Percentiles rank a stretch among this genome's conserved stretches.
Evolutionary conservation across 2,888 invertebrate genomes (phyloP).

Genomic region (Poecilobothrus nobilitatus): DNA sequence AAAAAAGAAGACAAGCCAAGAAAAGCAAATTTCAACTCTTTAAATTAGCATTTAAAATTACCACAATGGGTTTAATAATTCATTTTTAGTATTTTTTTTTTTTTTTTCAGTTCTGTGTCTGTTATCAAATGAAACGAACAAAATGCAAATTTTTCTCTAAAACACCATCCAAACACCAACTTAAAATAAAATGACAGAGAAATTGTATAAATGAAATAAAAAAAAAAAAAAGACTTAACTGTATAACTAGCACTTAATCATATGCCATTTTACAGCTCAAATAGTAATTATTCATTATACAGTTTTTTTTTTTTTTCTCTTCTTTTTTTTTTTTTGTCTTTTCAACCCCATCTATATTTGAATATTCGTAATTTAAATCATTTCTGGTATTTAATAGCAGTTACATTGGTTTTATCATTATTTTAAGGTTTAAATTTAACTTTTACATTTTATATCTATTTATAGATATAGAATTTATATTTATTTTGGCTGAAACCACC

Average conservation of each 20-base stretch:
- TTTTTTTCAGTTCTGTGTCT: too few relatives aligned
- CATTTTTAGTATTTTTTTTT: not conserved
- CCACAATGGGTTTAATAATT: not conserved
- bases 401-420: too few relatives aligned
- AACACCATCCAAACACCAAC: not conserved
- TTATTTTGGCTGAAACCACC: too few relatives aligned
- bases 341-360: not conserved
- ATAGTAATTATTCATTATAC: not conserved
- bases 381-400: not conserved
- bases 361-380: not conserved
- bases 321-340: not conserved
- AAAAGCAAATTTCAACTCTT: not conserved
- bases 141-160: too few relatives aligned
- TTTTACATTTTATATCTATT: too few relatives aligned
- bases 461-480: too few relatives aligned
- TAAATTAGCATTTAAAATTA: not conserved
- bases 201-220: not conserved
- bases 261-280: conserved; percentile 1
- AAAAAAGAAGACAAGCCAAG: too few relatives aligned
- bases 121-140: too few relatives aligned
- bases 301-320: not conserved
- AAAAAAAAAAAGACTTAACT: not conserved
- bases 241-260: not conserved
- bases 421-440: too few relatives aligned
- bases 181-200: not conserved